Conservation (phyloP, 1,140 invertebrate species). For the Cydia amplana region DNA sequence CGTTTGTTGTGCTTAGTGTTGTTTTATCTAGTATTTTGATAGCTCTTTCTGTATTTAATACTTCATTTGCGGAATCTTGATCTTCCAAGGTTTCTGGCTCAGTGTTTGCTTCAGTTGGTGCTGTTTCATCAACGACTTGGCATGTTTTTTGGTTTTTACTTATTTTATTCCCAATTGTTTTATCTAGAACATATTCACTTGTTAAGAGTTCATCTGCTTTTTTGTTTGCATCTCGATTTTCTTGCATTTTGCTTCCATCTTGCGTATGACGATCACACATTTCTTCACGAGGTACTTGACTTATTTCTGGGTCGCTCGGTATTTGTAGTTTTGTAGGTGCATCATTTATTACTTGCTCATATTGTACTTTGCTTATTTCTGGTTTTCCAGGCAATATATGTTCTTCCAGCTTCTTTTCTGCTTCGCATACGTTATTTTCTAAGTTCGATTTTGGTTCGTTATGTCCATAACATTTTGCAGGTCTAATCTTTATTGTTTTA, state of each 20-base stretch:
- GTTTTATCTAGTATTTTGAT: not conserved
- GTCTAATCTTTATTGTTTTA: not conserved
- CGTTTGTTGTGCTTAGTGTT: not conserved
- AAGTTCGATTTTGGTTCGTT: not conserved
- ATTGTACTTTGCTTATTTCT: not conserved
- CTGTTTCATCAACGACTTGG: not conserved
- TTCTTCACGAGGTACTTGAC: not conserved
- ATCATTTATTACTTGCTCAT: not conserved
- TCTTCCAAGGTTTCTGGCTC: not conserved
- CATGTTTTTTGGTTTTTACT: not conserved
- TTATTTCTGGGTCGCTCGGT: not conserved
- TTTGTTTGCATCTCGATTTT: not conserved
- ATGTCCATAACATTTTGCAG: not conserved
- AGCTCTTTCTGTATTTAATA: not conserved
- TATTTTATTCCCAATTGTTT: not conserved
- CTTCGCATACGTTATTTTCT: not conserved
- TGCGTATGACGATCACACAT: not conserved
- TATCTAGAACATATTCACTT: not conserved
- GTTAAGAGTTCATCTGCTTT: not conserved
- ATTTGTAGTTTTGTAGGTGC: not conserved
- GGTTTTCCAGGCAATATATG: not conserved
- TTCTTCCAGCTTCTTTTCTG: not conserved
- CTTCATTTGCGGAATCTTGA: not conserved
- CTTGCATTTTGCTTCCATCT: not conserved
- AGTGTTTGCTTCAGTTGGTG: not conserved